phyloP scores from a whole-genome alignment of 2,113 vertebrate genomes.

The Mohoua ochrocephala region DNA sequence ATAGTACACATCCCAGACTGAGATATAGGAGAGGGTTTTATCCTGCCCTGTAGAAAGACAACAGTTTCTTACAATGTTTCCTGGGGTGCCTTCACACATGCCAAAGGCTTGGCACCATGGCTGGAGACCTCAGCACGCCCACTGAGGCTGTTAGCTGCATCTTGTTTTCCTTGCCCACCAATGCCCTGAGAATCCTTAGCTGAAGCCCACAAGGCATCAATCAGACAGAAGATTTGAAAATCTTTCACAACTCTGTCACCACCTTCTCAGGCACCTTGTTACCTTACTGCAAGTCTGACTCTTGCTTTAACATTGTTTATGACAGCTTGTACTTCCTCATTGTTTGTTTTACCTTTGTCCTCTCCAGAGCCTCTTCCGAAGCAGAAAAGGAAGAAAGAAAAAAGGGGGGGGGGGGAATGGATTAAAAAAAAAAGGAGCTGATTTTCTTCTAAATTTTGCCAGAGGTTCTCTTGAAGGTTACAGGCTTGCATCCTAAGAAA shows the following conservation, averaged over 20 bases:
- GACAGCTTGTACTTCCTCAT: neutral
- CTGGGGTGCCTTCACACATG: neutral
- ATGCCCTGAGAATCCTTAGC: neutral
- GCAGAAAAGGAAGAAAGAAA: neutral
- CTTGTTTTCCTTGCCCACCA: neutral
- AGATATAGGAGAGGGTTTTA: neutral
- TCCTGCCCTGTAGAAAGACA: neutral
- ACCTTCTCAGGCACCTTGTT: neutral
- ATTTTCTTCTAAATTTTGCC: neutral
- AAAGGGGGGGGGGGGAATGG: accelerated
- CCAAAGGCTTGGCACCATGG: neutral
- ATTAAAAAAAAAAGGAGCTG: neutral
- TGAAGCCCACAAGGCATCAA: neutral
- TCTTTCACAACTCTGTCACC: neutral
- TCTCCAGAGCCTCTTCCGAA: neutral
- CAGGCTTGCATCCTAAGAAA: neutral
- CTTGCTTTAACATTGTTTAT: neutral
- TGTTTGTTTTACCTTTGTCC: neutral
- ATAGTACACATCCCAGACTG: neutral
- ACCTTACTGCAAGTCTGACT: neutral
- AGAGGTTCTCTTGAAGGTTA: neutral
- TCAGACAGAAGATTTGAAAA: neutral
- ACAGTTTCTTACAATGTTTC: neutral
- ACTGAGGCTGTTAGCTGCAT: neutral
- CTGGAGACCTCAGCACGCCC: neutral